A percentile compares a stretch with the other conserved stretches of the same genome.
Conservation (phyloP, 2,797 vertebrate genomes). For the Rhinella marina region DNA sequence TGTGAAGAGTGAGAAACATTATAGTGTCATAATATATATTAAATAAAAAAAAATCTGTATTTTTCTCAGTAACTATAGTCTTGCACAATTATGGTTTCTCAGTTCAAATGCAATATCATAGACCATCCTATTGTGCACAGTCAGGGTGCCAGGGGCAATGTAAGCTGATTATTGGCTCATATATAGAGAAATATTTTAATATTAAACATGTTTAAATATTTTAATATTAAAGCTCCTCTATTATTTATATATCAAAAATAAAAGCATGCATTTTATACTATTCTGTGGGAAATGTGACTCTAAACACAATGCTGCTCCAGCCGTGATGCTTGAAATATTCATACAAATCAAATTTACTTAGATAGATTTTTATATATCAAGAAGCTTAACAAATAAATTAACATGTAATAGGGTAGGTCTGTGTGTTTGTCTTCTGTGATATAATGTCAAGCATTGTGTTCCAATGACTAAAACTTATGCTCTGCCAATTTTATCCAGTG, state of each 20-base stretch:
- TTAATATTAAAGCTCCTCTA: slow-evolving; percentile 37
- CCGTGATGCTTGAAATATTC: slow-evolving; percentile 7
- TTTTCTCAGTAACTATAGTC: neutral
- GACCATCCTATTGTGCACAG: slow-evolving; percentile 26
- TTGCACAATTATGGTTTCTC: slow-evolving; percentile 22
- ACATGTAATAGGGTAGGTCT: neutral
- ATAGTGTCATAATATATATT: slow-evolving; percentile 3
- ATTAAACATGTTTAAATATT: neutral
- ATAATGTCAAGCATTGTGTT: too few species aligned
- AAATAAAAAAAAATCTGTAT: neutral
- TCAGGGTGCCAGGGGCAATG: slow-evolving; percentile 29
- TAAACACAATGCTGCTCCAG: neutral
- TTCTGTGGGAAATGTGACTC: neutral
- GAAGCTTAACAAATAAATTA: neutral
- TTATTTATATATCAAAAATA: slow-evolving; percentile 43
- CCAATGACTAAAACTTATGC: too few species aligned
- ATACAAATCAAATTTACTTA: neutral
- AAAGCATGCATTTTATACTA: slow-evolving; percentile 9
- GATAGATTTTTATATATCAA: neutral
- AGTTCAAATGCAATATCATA: slow-evolving; percentile 37
- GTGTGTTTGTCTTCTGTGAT: too few species aligned
- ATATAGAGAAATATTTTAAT: slow-evolving; percentile 40
- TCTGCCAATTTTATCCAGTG: too few species aligned
- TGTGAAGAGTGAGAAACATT: slow-evolving; percentile 37
- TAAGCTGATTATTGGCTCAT: slow-evolving; percentile 21